Evolutionary conservation across 2,888 invertebrate species (phyloP), one percentile per base, ranked within the genome.

Genomic region (Pycnomerus fuliginosus): DNA sequence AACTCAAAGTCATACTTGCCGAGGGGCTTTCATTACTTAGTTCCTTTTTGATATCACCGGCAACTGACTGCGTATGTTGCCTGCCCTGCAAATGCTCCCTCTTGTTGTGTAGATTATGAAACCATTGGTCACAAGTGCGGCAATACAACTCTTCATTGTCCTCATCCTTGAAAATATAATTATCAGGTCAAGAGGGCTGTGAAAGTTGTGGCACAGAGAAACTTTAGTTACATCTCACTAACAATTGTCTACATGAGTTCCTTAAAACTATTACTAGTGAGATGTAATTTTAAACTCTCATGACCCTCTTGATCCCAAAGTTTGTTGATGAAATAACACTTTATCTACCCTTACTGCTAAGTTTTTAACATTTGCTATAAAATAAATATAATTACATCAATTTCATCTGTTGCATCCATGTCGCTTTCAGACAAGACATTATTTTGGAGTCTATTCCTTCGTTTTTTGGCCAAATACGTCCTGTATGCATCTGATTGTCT

Each of bases 81-180:
- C 75, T 68, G 3, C 80, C 79, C 60, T 76, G 76, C 52, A 80
- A 67, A 64, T 80, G 80, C 54, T 80, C 80, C 38, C 74, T 71
- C 60, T 79, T 80, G 61, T 80, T 80, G 58, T 80, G 80, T 23
- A 76, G 61, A 48, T 76, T 77, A 45, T 76, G 77, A 59, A 80
- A 80, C 71, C 77, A 78, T 56, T 78, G 76, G 59, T 80, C 76
- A 62, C 80, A 80, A 2, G 77, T 75, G 43, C 76, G 70, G 59
- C 80, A 80, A 58, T 79, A 77, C 29, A 80, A 63, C 55, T 78
- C 77, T 58, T 76, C 75, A 56, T 74, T 74, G 53, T 76, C 76
- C 63, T 77, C 78, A 53, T 77, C 78, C 78, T 79, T 56, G 11
- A 64, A 35, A 35, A 7, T 12, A 36, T 11, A 28, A 34, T 20